Evolutionary conservation across 2,888 invertebrate species (phyloP), one percentile per base, ranked within the genome.

Genomic region (Archips xylosteana): DNA sequence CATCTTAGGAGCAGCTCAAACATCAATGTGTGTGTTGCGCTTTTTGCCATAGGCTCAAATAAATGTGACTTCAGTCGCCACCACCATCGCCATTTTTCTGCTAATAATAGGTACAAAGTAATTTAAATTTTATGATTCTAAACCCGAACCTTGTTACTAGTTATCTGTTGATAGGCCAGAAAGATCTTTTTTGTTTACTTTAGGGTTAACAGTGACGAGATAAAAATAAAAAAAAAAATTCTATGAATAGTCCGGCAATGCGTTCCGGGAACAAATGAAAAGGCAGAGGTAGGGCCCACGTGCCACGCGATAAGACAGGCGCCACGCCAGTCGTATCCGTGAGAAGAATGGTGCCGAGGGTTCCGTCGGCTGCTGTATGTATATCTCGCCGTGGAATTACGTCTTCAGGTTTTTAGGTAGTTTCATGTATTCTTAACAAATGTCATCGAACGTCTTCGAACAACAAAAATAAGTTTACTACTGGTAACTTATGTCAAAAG

Each of bases 281-380:
- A 85, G 85, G 83, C 80, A 80, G 78, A 84, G 83, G 83, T 82
- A 83, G 80, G 80, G 81, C 80, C 87, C 91, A 91, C 89, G 90
- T 90, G 90, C 85, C 83, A 70, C 65, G 68, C 80, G 92, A 92
- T 92, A 92, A 91, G 83, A 76, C 81, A 82, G 92, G 92, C 92
- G 93, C 92, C 92, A 85, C 92, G 93, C 92, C 92, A 85, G 85
- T 76, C 45, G 32, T 71, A 54, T 59, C 69, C 23, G 49, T 1
- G 12, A 12, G 10, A 32, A 62, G 12, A 23, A 42, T 57, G 57
- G 54, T 34, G 45, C 15, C 3, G 12, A 3, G 64, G 45, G 70
- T 71, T 64, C 49, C 61, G 62, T 32, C 45, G n/a, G 57, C 32
- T 32, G 12, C 32, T 23, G 12, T 57, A 32, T 36, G n/a, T n/a